Evolutionary conservation across 2,797 vertebrate genomes (phyloP), one percentile per base, ranked within the genome.

Genomic region (Lateolabrax maculatus): DNA sequence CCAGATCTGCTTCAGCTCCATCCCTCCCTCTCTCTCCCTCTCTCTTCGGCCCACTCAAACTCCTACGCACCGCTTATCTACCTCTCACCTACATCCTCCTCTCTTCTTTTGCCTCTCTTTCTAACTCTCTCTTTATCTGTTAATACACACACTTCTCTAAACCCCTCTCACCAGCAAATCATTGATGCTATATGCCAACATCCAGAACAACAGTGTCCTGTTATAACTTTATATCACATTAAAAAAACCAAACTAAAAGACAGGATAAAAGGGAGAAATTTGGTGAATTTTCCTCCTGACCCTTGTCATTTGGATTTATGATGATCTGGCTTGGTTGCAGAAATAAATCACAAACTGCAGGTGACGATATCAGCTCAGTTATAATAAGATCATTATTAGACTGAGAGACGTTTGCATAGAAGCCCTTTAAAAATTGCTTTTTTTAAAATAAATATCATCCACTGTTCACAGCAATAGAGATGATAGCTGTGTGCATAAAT

Each of bases 71-170:
- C 29, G 57, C 90, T 90, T 81, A 88, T 90, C 88, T 90, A 89
- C 88, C 88, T 91, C 90, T 91, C 89, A 92, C 90, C 87, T 87
- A 90, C 90, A 90, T 84, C 90, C 89, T 90, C 90, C 44, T 87
- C 85, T 86, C 85, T 88, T 92, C 85, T 89, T 90, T 90, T 79
- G 77, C 75, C 84, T 88, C 90, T 86, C 87, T 79, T 80, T 89
- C 80, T 80, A 72, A 81, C 74, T 82, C 67, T 67, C 70, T 67
- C 51, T 80, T 48, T 75, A 66, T 75, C 81, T 74, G 69, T 80
- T 80, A 72, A 68, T 13, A 64, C 72, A 70, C 6, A 29, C 58
- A 75, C 71, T 82, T 73, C 66, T 84, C 62, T 15, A 81, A 87
- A 52, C 70, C 79, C 75, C 66, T 74, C 69, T 70, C 72, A 56